A percentile compares a stretch with the other conserved stretches of the same genome.
These are phyloP conservation scores for Oscheius onirici DNA, from an alignment of 2,888 invertebrate species.

Conservation along the genomic window DNA sequence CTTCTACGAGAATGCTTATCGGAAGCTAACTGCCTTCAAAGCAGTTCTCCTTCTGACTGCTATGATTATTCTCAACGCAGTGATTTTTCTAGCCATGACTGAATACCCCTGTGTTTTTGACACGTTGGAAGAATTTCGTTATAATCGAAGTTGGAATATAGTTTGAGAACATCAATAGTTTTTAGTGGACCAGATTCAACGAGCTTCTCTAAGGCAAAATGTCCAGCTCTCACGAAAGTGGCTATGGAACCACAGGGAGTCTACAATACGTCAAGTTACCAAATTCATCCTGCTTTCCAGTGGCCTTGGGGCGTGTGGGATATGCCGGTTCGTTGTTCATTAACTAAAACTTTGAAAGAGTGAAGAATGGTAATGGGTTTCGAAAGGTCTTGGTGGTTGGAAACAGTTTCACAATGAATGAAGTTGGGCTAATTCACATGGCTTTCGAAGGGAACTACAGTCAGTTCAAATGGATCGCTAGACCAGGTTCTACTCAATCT, in stretches of 20 bases:
- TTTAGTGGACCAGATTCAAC: no score
- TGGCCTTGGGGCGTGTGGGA: constrained; percentile 3
- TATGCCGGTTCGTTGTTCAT: not conserved
- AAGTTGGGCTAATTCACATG: not conserved
- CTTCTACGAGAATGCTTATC: not conserved
- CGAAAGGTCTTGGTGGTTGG: not conserved
- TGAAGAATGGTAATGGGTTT: not conserved
- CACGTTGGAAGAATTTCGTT: no score
- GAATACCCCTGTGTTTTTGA: not conserved
- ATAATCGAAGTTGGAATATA: no score
- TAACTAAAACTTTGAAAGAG: not conserved
- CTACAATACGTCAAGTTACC: not conserved
- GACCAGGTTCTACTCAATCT: not conserved
- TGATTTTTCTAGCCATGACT: not conserved
- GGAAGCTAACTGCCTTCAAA: no score
- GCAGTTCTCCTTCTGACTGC: no score
- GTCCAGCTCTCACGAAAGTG: not conserved
- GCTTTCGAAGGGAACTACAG: not conserved
- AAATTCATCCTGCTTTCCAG: not conserved
- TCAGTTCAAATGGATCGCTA: not conserved
- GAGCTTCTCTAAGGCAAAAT: not conserved
- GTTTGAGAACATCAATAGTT: no score
- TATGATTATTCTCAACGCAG: not conserved
- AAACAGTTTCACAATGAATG: constrained; percentile 8
- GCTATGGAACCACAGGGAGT: not conserved